Evolutionary conservation across 2,113 vertebrate genomes (phyloP).

Genomic region (zebrafish (Danio rerio)): GRCz12tu NC_133199.1:21833501-21834000

Average conservation of each 20-base stretch:
- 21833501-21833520: background rate
- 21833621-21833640: background rate
- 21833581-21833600: background rate
- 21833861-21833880: background rate
- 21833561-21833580: background rate
- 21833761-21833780: background rate
- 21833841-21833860: background rate
- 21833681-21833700: background rate
- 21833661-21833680: background rate
- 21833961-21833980: too few species aligned
- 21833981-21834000: too few species aligned
- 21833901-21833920: background rate
- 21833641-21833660: background rate
- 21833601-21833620: background rate
- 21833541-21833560: background rate
- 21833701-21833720: conserved; percentile 24
- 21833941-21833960: too few species aligned
- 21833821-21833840: background rate
- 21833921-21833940: too few species aligned
- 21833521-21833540: background rate
- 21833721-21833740: conserved; percentile 14
- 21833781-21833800: background rate
- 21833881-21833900: background rate
- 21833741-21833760: background rate
- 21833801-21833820: background rate